Evolutionary conservation across 2,888 invertebrate species (phyloP), one percentile per base, ranked within the genome.

Genomic region (Stomorhina lunata): DNA sequence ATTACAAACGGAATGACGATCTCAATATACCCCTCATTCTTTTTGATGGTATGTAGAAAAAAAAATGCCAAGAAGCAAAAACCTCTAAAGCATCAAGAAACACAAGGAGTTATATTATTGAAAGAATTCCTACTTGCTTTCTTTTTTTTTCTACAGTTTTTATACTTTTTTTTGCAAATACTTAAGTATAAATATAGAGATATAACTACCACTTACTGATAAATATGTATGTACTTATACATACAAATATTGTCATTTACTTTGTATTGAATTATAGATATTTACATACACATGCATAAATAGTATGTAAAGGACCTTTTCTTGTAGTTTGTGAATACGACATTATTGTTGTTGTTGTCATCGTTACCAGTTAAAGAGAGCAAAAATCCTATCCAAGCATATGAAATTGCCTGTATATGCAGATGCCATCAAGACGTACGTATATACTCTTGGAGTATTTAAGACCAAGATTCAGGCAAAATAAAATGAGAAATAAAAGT

Each of bases 41-140:
- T n/a, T n/a, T n/a, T n/a, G n/a, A n/a, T n/a, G n/a, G n/a, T n/a
- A n/a, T n/a, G n/a, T n/a, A n/a, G n/a, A n/a, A 57, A 2, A 43
- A 72, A 32, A 43, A 55, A 53, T 34, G 15, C 6, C 7, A 34
- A 25, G 20, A 37, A 7, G 32, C n/a, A 32, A 37, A 61, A 17
- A 43, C 22, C 1, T 34, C 27, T 63, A 1, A 53, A 55, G 32
- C 34, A 66, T 27, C n/a, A n/a, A 34, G 63, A 78, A 45, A 53
- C 78, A 45, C 69, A 71, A 71, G 55, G 53, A 69, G 22, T 63
- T 78, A 71, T 71, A 63, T 69, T 78, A 63, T 78, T 55, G 63
- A 15, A 71, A 37, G 69, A 63, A 55, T 53, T 61, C 22, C 45
- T 76, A 29, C 5, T 27, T n/a, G n/a, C n/a, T n/a, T n/a, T n/a